Conservation (phyloP, 2,797 vertebrate genomes). For the Echiichthys vipera region DNA sequence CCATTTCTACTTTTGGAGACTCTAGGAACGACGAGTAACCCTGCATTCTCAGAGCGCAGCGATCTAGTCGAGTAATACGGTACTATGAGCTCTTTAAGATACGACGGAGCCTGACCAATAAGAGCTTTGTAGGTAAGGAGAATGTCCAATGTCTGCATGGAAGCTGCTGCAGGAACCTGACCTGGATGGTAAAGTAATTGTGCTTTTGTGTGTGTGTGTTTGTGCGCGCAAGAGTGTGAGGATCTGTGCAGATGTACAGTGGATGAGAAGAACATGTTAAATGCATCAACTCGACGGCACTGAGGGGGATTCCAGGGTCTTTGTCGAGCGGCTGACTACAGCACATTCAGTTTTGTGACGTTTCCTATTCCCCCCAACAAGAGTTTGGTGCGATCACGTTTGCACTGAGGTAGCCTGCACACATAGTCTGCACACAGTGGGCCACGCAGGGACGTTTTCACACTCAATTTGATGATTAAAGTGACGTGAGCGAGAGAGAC, state of each 20-base stretch:
- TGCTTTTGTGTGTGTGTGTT: neutral
- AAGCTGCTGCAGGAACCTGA: neutral
- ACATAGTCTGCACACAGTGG: neutral
- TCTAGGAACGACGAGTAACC: too few species aligned
- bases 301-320: neutral
- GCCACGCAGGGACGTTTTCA: neutral
- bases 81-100: too few species aligned
- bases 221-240: neutral
- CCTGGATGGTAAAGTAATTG: constrained; percentile 7
- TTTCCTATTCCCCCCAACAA: neutral
- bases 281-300: constrained; percentile 11
- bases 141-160: neutral
- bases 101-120: too few species aligned
- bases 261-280: constrained; percentile 17
- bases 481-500: neutral
- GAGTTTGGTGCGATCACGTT: neutral
- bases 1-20: too few species aligned
- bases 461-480: constrained; percentile 19
- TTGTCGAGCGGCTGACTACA: neutral
- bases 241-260: neutral
- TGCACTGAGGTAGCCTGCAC: too few species aligned
- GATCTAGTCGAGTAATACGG: too few species aligned
- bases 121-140: too few species aligned
- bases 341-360: neutral
- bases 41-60: too few species aligned